These are phyloP conservation scores for Lepus europaeus DNA, from an alignment of 2,113 vertebrate species.

Conservation along the genomic window DNA sequence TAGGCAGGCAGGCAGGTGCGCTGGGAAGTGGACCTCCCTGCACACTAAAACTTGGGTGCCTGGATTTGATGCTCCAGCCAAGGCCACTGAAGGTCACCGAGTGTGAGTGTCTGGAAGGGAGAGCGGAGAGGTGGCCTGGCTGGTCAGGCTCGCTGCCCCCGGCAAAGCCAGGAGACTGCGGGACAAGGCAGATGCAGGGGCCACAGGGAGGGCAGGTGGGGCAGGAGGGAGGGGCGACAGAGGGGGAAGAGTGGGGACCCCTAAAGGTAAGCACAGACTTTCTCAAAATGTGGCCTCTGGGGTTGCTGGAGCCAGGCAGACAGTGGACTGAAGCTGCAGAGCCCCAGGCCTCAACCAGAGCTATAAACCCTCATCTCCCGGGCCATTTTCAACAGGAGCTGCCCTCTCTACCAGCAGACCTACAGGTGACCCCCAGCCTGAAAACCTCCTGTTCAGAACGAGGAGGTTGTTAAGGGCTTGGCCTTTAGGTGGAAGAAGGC, in stretches of 20 bases:
- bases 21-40: neutral
- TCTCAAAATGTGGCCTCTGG: neutral
- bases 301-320: neutral
- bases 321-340: fast-evolving
- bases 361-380: neutral
- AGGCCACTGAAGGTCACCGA: neutral
- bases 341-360: neutral
- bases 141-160: neutral
- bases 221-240: too few relatives aligned
- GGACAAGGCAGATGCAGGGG: neutral
- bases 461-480: neutral
- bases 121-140: neutral
- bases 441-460: neutral
- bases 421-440: neutral
- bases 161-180: neutral
- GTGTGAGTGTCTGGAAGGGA: too few relatives aligned
- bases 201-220: neutral
- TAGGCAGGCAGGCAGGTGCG: neutral
- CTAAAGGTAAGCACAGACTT: neutral
- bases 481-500: neutral
- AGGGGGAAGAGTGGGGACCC: neutral
- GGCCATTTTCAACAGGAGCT: neutral
- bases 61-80: neutral
- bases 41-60: neutral
- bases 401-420: neutral